phyloP scores from a whole-genome alignment of 2,888 invertebrate species.

The Lithophane leautieri region DNA sequence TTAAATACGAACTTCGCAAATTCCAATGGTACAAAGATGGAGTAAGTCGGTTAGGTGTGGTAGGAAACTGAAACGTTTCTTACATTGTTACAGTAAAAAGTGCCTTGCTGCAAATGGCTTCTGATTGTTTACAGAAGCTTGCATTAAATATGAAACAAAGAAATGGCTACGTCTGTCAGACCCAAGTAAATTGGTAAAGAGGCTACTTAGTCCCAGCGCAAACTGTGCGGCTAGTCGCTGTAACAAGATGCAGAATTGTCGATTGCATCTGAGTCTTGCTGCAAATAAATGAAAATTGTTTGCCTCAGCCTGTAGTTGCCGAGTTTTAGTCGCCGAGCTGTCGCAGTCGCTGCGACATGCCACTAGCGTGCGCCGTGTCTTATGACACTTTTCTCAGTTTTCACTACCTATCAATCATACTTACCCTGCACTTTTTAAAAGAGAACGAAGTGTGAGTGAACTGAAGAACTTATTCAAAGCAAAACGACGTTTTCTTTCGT shows the following conservation, averaged over 20 bases:
- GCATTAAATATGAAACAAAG: slow-evolving; percentile 27
- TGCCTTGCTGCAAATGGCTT: background rate
- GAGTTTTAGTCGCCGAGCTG: background rate
- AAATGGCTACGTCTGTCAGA: background rate
- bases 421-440: background rate
- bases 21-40: slow-evolving; percentile 2
- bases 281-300: background rate
- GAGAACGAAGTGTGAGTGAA: slow-evolving; percentile 14
- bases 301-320: background rate
- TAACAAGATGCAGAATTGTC: no score
- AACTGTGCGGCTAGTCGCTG: no score
- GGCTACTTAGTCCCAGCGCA: background rate
- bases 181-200: background rate
- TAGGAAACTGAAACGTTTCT: background rate
- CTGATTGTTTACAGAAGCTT: background rate
- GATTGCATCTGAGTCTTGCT: no score
- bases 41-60: background rate
- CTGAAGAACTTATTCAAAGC: slow-evolving; percentile 13
- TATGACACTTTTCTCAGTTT: background rate
- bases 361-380: no score
- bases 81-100: background rate
- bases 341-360: no score
- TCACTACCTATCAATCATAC: background rate
- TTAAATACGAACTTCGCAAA: background rate
- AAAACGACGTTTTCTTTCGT: slow-evolving; percentile 21